Evolutionary conservation across 2,888 invertebrate genomes (phyloP).

Genomic region (Zeuzera pyrina): DNA sequence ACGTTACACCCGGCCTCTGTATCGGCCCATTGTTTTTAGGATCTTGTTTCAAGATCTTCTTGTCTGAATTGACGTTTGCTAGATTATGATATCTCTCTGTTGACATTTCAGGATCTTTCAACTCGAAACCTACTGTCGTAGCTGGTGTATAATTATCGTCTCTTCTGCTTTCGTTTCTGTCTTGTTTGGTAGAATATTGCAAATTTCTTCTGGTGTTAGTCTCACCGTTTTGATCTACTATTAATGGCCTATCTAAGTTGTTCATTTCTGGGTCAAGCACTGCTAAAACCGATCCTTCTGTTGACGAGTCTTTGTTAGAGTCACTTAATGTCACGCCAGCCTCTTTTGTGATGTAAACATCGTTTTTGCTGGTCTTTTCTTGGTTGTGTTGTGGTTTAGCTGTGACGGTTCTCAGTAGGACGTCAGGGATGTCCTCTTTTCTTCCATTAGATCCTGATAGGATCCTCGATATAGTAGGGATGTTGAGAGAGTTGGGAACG

Average conservation of each 20-base stretch:
- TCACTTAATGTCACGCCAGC: conserved; percentile 60
- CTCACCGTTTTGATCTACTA: conserved; percentile 64
- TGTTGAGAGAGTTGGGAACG: conserved; percentile 79
- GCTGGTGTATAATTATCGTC: conserved; percentile 55
- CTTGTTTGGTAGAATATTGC: conserved; percentile 52
- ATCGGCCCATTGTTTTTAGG: conserved; percentile 47
- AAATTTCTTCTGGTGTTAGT: conserved; percentile 66
- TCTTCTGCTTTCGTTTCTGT: conserved; percentile 43
- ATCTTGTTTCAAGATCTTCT: conserved; percentile 57
- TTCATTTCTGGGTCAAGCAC: conserved; percentile 68
- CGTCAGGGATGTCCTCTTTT: conserved; percentile 86
- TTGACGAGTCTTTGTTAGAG: conserved; percentile 51
- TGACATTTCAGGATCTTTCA: conserved; percentile 64
- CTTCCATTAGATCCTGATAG: conserved; percentile 89
- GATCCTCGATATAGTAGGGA: conserved; percentile 88
- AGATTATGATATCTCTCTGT: conserved; percentile 73
- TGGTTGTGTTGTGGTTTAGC: conserved; percentile 65
- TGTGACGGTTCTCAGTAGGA: conserved; percentile 79
- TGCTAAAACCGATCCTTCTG: conserved; percentile 62
- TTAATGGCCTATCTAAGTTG: conserved; percentile 64
- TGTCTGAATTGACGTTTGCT: conserved; percentile 72
- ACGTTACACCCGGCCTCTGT: conserved; percentile 73
- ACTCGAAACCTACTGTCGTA: conserved; percentile 60
- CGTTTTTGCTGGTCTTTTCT: conserved; percentile 59
- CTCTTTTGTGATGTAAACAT: conserved; percentile 55